These are phyloP conservation scores for Pelodytes ibericus DNA, from an alignment of 2,797 vertebrate genomes.

Conservation along the genomic window DNA sequence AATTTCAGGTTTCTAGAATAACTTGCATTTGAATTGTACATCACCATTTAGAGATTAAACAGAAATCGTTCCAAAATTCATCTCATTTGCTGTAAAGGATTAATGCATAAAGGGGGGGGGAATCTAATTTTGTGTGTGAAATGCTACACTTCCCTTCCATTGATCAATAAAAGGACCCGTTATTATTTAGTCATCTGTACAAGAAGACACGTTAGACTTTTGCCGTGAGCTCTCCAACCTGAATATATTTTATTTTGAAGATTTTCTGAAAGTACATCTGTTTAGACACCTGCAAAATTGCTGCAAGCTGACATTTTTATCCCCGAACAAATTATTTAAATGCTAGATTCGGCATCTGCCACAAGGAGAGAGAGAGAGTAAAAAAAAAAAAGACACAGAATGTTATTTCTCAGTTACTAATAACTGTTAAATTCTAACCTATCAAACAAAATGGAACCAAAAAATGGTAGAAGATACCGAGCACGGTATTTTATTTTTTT, in stretches of 20 bases:
- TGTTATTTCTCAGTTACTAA: constrained; percentile 76
- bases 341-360: constrained; percentile 85
- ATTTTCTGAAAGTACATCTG: constrained; percentile 80
- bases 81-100: no score
- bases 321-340: constrained; percentile 81
- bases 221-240: neutral
- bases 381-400: constrained; percentile 65
- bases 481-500: no score
- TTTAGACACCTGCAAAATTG: constrained; percentile 80
- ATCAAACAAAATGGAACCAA: constrained; percentile 68
- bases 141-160: neutral
- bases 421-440: constrained; percentile 68
- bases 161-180: neutral
- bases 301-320: constrained; percentile 83
- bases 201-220: neutral
- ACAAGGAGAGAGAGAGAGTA: constrained; percentile 57
- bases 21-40: no score
- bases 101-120: no score
- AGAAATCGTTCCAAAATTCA: no score
- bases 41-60: no score
- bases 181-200: neutral
- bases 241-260: constrained; percentile 28
- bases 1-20: no score
- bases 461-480: no score
- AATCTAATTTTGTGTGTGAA: neutral